Evolutionary conservation across 2,888 invertebrate genomes (phyloP), one percentile per base, ranked within the genome.

Genomic region (Cremastinae sp.): DNA sequence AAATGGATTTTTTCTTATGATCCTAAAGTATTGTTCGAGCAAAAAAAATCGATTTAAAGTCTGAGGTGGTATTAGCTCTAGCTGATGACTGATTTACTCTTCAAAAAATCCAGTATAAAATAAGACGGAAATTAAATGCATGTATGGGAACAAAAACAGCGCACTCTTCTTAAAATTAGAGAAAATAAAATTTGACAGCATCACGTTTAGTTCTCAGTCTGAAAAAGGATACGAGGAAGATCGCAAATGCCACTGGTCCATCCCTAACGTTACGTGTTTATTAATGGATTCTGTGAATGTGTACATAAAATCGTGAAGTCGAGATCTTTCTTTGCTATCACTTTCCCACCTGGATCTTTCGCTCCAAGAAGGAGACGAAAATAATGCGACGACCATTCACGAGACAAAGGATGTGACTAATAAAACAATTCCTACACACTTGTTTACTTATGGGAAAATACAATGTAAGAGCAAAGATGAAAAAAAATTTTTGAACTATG

Each of bases 181-280:
- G 55, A 53, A 35, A 61, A 41, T 37, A 68, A 61, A 45, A 45
- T 28, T 64, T 47, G 62, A 53, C 14, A 16, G 58, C 22, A 53
- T 64, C 51, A 58, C 41, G 53, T 58, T 47, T 65, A 56, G 28
- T 28, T 59, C 16, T 49, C 69, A 53, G 51, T 58, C 58, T 39
- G 9, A 28, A 16, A 28, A 28, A 39, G 16, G 58, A 61, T 64
- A 72, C 66, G 35, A 70, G 68, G 61, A 70, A 66, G 65, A 73
- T 72, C 55, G 74, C 78, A 79, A 79, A 79, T 79, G 79, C 79
- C 79, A 79, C 75, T 78, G 73, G 79, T 61, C 75, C 79, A 79
- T 79, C 79, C 75, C 70, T 41, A 62, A 61, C 62, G 39, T 64
- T 68, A 59, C 28, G 41, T 35, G 55, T 62, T 55, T n/a, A 51